Base-by-base conservation (phyloP, 92 coral and sea anemone species). In the Palythoa grandis region DNA sequence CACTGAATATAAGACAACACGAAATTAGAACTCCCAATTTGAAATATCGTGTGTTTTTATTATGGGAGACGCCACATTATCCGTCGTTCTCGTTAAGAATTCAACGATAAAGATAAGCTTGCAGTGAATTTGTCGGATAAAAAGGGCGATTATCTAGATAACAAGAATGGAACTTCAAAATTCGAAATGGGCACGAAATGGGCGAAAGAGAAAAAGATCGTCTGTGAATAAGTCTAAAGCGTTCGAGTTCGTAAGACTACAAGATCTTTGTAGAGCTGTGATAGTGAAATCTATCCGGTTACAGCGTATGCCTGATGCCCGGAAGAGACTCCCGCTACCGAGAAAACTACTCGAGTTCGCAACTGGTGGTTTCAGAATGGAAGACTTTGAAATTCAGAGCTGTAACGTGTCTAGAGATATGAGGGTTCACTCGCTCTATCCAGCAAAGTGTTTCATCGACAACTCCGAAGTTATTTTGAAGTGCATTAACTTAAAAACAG, bases 251-350 rank as follows among this genome's bases (percentile, higher is more conserved):
- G 53, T 75, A 0, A 90, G 70, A 63, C 90, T 90, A 19, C 63
- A 57, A 78, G 83, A 84, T 29, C 86, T 91, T 52, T 87, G 91
- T 84, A 87, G 93, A 79, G 25, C 52, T 53, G 91, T 73, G 63
- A 88, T 91, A 16, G 86, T 91, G 54, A 78, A 74, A 29, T 76
- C 77, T 54, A 78, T 74, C 12, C 82, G 93, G 12, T 71, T 91
- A 24, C 83, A 66, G 11, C 82, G 93, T 39, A 56, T 91, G 39
- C 77, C 88, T 5, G 80, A 11, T 11, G 93, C 93, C 24, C 86
- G 91, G 25, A 77, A 87, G 47, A 82, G 78, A 10, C 90, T 93
- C 3, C 93, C 91, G 52, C 56, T 93, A 47, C 94, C 96, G 52
- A 90, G 69, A 83, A 88, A 66, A n/a, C 52, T 93, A 37, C 83